Evolutionary conservation across 2,888 invertebrate genomes (phyloP), one percentile per base, ranked within the genome.

Genomic region (Phortica okadai): DNA sequence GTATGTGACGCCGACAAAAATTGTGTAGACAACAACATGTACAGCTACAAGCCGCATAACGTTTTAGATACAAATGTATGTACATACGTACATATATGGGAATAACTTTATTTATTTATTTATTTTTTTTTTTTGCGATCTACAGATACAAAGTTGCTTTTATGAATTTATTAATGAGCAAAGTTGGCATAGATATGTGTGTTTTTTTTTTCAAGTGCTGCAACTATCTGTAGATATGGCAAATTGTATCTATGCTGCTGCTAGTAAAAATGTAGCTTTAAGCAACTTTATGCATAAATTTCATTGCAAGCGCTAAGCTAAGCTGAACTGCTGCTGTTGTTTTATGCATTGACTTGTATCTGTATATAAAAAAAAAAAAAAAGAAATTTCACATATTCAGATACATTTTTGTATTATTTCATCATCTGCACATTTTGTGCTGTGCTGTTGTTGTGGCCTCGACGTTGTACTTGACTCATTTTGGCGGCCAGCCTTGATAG

Each of bases 111-210:
- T 69, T 33, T 45, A 16, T 69, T 25, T 69, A 10, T 45, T n/a
- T n/a, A n/a, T 8, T 42, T 8, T 25, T 50, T 10, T 69, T 69
- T 69, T 69, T 45, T 69, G 50, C 33, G 21, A 69, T 42, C 45
- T 69, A 45, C 70, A 70, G 56, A 21, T n/a, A n/a, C 44, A 14
- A 44, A 62, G 25, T 62, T 11, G 16, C 44, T 14, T 44, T 72
- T 72, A 54, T 72, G 70, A 72, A 72, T 72, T 72, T 72, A 72
- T 72, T 72, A 72, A 72, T 72, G 70, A 72, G 70, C 33, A 54
- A 72, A 72, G 70, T 72, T 56, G 70, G 70, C 70, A 54, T 25
- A 54, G 16, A 25, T 72, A 33, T 56, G 11, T 70, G 25, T 56
- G 41, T 11, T 16, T 45, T 41, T 69, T 69, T 54, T 33, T 33